Evolutionary conservation across 2,113 vertebrate species (phyloP), one percentile per base, ranked within the genome.

Genomic region (Chionodraco myersi): DNA sequence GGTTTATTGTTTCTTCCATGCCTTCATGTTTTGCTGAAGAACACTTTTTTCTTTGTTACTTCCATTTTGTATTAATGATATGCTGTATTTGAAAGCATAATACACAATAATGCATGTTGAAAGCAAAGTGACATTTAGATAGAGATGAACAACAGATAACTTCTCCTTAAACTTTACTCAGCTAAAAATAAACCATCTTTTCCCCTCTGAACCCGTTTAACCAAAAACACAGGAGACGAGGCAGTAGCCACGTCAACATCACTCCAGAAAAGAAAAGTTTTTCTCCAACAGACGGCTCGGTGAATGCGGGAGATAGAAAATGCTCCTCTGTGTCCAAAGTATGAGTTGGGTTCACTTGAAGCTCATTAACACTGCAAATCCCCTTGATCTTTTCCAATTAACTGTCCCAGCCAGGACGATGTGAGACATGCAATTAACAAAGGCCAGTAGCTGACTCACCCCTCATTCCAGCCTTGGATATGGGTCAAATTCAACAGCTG

Each of bases 311-410:
- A 80, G 77, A 83, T 72, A 53, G 80, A 54, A 79, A 88, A 86
- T 47, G 60, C 86, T 92, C 88, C 85, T 91, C 70, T 87, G 85
- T 91, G 83, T 90, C 89, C 76, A 84, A 82, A 87, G 76, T 90
- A 85, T 91, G 88, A 89, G 80, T 89, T 49, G 69, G 83, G 88
- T 87, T 91, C 87, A 90, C 83, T 14, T 83, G 86, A 90, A 92
- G 90, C 93, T 93, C 91, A 88, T 92, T 91, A 92, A 90, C 86
- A 88, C 88, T 82, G 82, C 83, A 87, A 92, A 91, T 93, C 86
- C 89, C 87, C 85, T 91, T 94, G 91, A 93, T 92, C 90, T 92
- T 89, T 85, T 90, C 92, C 90, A 94, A 94, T 93, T 92, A 92
- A 90, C 85, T 79, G 79, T 89, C 91, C 89, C 77, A 69, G 80